phyloP scores from a whole-genome alignment of 1,140 invertebrate species.

The Hydropsyche tenuis region DNA sequence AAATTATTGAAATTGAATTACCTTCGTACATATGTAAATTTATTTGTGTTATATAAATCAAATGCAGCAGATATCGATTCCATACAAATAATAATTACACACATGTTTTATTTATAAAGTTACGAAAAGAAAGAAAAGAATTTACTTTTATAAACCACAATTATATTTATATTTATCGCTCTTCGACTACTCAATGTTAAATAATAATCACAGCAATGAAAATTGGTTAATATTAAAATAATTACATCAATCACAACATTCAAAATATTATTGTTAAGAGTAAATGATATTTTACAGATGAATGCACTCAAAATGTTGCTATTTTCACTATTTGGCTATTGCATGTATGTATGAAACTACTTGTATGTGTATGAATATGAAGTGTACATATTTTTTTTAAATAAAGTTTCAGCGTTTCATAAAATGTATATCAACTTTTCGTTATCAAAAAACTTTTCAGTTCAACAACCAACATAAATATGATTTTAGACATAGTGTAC shows the following conservation, averaged over 20 bases:
- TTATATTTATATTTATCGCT: too few species aligned
- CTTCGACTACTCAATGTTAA: slow-evolving; percentile 27
- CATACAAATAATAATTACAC: slow-evolving; percentile 7
- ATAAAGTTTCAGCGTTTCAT: too few species aligned
- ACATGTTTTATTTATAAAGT: neutral
- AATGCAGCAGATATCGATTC: neutral
- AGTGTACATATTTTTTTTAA: too few species aligned
- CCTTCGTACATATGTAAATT: slow-evolving; percentile 21
- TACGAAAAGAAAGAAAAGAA: neutral
- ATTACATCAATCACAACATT: slow-evolving; percentile 44
- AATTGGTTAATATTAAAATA: slow-evolving; percentile 33
- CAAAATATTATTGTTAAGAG: slow-evolving; percentile 31
- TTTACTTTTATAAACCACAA: too few species aligned
- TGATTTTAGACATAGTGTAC: too few species aligned
- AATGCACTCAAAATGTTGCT: neutral
- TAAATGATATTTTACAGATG: slow-evolving; percentile 33
- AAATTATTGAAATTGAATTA: slow-evolving; percentile 41
- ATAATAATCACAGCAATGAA: slow-evolving; percentile 42
- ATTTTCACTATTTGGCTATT: slow-evolving; percentile 27
- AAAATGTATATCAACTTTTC: too few species aligned
- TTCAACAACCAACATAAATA: too few species aligned
- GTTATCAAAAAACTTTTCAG: too few species aligned
- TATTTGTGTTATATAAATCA: neutral
- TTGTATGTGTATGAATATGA: neutral
- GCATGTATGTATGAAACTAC: slow-evolving; percentile 5